Evolutionary conservation across 2,113 vertebrate genomes (phyloP), one percentile per base, ranked within the genome.

Genomic region (Anolis sagrei): DNA sequence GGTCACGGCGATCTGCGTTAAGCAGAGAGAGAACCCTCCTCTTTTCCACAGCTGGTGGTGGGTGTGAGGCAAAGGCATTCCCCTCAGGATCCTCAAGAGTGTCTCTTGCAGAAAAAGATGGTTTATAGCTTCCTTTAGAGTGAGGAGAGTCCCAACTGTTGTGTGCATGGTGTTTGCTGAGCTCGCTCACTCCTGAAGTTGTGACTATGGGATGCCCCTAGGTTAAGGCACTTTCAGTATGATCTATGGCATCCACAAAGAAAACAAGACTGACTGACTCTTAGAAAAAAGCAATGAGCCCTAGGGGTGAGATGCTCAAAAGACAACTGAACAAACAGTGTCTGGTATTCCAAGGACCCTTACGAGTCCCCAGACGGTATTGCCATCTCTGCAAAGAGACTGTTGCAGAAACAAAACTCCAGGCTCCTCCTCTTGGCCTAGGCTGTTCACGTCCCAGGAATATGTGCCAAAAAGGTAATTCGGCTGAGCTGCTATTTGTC

Each of bases 141-240:
- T 36, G 16, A 69, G n/a, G 76, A 78, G 54, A 61, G 62, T 44
- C 76, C 27, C 61, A 44, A 72, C 11, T 54, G 18, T 61, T 73
- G 77, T 86, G 54, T 64, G n/a, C 77, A 66, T 49, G 84, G 64
- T 36, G 84, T 64, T 64, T 86, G 62, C 29, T 49, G 58, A 86
- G 70, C 72, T 16, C 44, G 36, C 51, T 64, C 54, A 48, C 77
- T 86, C 77, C 58, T 36, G 69, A 32, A 73, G 84, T 78, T 36
- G 49, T 86, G 21, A 48, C 72, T 27, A 85, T 79, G 68, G 44
- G 58, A 80, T 16, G 69, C 78, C 69, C 84, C 77, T 80, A 74
- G 84, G 77, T 61, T 86, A 86, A 86, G 84, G 84, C 84, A 86
- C 84, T 86, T 86, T 80, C 58, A 74, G 36, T 80, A 86, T 80